These are phyloP conservation scores for Cnemophilus loriae DNA, from an alignment of 2,113 vertebrate species.

Conservation along the genomic window DNA sequence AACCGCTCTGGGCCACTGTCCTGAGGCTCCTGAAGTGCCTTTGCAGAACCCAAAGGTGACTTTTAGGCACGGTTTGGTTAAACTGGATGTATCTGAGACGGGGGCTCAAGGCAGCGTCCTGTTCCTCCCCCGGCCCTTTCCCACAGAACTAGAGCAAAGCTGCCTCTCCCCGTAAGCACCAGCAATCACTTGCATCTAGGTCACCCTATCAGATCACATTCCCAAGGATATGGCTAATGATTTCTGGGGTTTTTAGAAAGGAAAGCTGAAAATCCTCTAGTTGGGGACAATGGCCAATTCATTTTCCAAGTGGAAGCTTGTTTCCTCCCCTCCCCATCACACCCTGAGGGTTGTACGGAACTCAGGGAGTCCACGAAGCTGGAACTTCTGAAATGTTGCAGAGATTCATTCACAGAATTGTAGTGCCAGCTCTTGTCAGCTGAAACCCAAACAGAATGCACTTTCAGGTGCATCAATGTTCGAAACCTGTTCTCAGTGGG, in stretches of 20 bases:
- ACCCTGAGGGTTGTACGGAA: not conserved
- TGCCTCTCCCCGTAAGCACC: not conserved
- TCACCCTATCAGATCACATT: constrained; percentile 10
- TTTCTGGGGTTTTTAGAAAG: not conserved
- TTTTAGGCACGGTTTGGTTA: not conserved
- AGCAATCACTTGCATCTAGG: constrained; percentile 15
- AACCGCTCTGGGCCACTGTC: not conserved
- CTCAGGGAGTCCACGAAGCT: not conserved
- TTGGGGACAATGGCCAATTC: not conserved
- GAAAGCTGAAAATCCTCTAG: constrained; percentile 29
- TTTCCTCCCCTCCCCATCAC: not conserved
- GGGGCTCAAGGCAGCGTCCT: accelerated
- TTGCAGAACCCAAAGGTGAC: not conserved
- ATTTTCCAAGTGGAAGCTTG: not conserved
- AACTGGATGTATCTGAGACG: not conserved
- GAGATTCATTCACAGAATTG: not conserved
- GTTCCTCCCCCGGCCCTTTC: not conserved
- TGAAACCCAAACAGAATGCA: not conserved
- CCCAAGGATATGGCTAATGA: not conserved
- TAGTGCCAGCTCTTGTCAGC: not conserved
- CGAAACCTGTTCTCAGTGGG: accelerated
- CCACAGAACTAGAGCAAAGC: not conserved
- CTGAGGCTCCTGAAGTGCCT: not conserved
- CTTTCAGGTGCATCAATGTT: not conserved
- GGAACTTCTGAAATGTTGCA: not conserved